These are phyloP conservation scores for Auanema freiburgensis DNA, from an alignment of 2,888 invertebrate genomes.

Conservation along the genomic window DNA sequence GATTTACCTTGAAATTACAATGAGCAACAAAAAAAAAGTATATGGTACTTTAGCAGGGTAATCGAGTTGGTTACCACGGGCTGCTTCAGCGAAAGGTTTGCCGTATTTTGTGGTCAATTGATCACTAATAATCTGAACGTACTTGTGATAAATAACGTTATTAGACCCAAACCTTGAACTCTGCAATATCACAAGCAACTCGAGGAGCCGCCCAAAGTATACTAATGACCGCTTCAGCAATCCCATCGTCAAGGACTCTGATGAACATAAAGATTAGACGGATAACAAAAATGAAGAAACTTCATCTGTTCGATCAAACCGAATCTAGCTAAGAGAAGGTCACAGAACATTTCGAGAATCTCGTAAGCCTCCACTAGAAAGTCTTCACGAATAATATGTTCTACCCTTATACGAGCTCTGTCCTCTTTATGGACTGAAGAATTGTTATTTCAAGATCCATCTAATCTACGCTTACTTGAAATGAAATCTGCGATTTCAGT, in stretches of 20 bases:
- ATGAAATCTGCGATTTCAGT: constrained; percentile 97
- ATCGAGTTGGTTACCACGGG: constrained; percentile 79
- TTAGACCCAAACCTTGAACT: constrained; percentile 58
- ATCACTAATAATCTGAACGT: constrained; percentile 79
- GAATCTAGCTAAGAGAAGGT: constrained; percentile 89
- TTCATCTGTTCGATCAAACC: constrained; percentile 96
- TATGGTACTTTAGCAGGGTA: constrained; percentile 59
- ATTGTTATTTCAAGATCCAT: neutral
- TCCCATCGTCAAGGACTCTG: constrained; percentile 83
- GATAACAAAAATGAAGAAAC: constrained; percentile 67
- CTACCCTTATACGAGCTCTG: constrained; percentile 89
- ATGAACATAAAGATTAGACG: neutral
- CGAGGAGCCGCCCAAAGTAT: constrained; percentile 96
- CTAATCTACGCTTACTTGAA: constrained; percentile 72
- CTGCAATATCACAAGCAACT: constrained; percentile 71
- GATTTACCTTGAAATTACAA: constrained; percentile 34
- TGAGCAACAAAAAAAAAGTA: neutral
- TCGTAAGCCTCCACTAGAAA: constrained; percentile 99
- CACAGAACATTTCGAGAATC: constrained; percentile 98
- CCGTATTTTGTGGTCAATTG: constrained; percentile 89
- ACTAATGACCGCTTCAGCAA: constrained; percentile 91
- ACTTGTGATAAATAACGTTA: neutral
- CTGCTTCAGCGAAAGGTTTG: constrained; percentile 85
- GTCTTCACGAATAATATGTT: constrained; percentile 92
- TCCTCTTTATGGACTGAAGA: constrained; percentile 68